These are phyloP conservation scores for Jacana jacana DNA, from an alignment of 2,113 vertebrate species.

Conservation along the genomic window DNA sequence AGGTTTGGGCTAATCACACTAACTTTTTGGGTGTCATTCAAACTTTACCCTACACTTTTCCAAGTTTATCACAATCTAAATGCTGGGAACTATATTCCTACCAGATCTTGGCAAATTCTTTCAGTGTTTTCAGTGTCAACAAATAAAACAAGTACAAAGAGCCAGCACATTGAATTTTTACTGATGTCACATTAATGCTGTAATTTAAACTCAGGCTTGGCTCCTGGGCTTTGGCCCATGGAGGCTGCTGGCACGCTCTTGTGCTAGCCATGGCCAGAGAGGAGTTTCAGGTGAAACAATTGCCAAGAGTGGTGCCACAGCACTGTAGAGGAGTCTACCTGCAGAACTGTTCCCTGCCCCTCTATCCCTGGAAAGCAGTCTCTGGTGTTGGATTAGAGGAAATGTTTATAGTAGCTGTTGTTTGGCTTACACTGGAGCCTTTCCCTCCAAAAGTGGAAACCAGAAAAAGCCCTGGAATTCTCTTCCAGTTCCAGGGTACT, in stretches of 20 bases:
- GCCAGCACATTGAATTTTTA: background rate
- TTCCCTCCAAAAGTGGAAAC: background rate
- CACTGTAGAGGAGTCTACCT: background rate
- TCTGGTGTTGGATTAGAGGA: background rate
- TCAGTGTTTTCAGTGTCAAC: background rate
- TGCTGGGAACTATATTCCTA: background rate
- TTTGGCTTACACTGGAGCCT: background rate
- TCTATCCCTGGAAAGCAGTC: background rate
- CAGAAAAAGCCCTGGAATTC: background rate
- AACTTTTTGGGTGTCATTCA: background rate
- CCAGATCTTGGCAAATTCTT: background rate
- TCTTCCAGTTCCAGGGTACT: background rate
- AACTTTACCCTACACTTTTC: background rate
- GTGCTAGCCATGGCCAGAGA: background rate
- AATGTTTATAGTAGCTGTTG: background rate
- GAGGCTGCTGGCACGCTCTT: background rate
- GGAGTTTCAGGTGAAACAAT: fast-evolving
- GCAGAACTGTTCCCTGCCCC: background rate
- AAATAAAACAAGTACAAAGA: background rate
- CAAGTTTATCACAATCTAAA: background rate
- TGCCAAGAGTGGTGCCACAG: background rate
- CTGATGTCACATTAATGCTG: background rate
- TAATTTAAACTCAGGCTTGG: background rate
- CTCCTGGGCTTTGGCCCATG: background rate
- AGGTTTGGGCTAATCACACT: background rate